Conservation (phyloP, 1,140 invertebrate species). For the Dreissena polymorpha region DNA sequence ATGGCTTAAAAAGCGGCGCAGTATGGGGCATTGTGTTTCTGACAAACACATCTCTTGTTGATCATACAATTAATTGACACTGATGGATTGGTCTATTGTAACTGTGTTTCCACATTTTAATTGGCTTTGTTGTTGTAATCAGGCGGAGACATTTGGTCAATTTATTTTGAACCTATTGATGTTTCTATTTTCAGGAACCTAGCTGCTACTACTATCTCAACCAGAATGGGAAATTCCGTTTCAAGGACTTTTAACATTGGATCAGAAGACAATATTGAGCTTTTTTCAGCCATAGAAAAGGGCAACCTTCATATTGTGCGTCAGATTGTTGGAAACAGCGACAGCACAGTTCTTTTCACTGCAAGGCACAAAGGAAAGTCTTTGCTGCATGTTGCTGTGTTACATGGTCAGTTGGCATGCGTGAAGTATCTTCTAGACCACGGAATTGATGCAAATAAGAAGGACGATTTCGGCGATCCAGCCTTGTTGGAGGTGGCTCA, state of each 20-base stretch:
- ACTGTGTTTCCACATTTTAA: no score
- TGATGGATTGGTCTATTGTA: no score
- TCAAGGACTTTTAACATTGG: not conserved
- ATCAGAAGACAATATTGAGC: not conserved
- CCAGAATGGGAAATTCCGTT: not conserved
- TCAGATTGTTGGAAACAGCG: not conserved
- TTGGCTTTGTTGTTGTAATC: no score
- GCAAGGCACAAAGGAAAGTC: slow-evolving; percentile 35
- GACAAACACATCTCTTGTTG: no score
- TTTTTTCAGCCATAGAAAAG: slow-evolving; percentile 25
- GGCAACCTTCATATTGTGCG: slow-evolving; percentile 21
- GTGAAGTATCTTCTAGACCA: slow-evolving; percentile 24
- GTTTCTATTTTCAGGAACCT: no score
- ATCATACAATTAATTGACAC: no score
- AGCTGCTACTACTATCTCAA: not conserved
- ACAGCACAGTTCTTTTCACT: not conserved
- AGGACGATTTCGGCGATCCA: slow-evolving; percentile 7
- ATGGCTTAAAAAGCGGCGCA: no score
- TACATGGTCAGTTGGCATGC: slow-evolving; percentile 14
- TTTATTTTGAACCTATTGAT: no score
- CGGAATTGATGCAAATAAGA: slow-evolving; percentile 4
- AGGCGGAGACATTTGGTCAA: no score
- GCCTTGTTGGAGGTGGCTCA: slow-evolving; percentile 75
- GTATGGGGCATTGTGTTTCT: no score
- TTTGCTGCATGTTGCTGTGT: slow-evolving; percentile 30